Percentiles rank a stretch among this genome's conserved stretches.
phyloP scores from a whole-genome alignment of 37 sponge, comb jelly and placozoan species.

The Eunapius fragilis region DNA sequence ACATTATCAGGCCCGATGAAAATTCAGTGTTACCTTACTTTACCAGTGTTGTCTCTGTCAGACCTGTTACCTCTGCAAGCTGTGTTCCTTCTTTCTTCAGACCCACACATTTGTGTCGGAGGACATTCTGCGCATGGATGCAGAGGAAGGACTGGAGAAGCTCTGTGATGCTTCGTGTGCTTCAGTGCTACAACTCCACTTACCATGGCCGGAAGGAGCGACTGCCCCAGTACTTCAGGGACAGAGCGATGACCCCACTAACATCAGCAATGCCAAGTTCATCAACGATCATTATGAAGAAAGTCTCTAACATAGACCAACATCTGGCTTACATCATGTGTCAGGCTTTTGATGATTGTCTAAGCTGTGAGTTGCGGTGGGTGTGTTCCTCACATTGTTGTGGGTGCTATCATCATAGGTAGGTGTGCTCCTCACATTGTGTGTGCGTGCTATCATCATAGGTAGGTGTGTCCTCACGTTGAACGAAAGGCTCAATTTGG shows the following conservation, averaged over 20 bases:
- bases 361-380: constrained; percentile 74
- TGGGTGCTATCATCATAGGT: no score
- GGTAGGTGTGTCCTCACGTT: no score
- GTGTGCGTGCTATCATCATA: no score
- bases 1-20: no score
- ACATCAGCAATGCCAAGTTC: constrained; percentile 78
- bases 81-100: constrained; percentile 30
- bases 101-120: constrained; percentile 79
- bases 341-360: constrained; percentile 95
- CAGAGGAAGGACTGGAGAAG: constrained; percentile 92
- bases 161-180: constrained; percentile 71
- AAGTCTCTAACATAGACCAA: constrained; percentile 77
- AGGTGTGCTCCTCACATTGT: no score
- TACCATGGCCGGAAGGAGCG: constrained; percentile 58
- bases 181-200: constrained; percentile 45
- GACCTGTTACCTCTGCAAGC: no score
- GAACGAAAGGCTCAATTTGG: no score
- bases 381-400: no score
- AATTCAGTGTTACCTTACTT: no score
- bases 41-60: no score
- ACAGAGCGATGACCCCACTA: constrained; percentile 79
- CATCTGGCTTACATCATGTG: constrained; percentile 84
- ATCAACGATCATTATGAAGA: constrained; percentile 68
- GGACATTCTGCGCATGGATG: constrained; percentile 88
- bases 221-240: constrained; percentile 84